phyloP scores from a whole-genome alignment of 2,113 vertebrate genomes.

The Colistium nudipinnis region DNA sequence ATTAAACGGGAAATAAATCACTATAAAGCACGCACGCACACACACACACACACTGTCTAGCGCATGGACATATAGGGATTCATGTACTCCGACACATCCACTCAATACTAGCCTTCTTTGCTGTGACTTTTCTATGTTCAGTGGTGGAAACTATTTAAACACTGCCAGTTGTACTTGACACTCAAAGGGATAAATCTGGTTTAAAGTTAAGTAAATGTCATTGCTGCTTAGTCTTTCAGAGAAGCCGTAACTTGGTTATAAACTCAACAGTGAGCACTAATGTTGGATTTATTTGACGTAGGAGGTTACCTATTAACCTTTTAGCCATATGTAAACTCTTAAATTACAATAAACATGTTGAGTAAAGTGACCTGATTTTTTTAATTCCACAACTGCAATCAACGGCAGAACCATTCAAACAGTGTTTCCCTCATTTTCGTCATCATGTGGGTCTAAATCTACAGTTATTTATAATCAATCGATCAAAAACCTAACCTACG shows the following conservation, averaged over 20 bases:
- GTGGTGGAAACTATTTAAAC: slow-evolving; percentile 31
- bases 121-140: slow-evolving; percentile 27
- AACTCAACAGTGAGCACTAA: not conserved
- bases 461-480: no score
- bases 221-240: not conserved
- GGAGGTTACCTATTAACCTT: no score
- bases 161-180: slow-evolving; percentile 2
- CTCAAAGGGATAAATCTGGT: slow-evolving; percentile 16
- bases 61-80: slow-evolving; percentile 14
- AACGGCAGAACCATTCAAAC: no score
- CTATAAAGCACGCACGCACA: slow-evolving; percentile 27
- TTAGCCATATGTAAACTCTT: no score
- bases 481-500: no score
- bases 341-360: no score
- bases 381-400: no score
- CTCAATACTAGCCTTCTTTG: slow-evolving; percentile 1
- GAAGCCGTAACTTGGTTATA: not conserved
- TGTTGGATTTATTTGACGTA: not conserved
- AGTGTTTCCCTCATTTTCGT: no score
- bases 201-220: slow-evolving; percentile 23
- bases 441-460: no score
- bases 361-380: no score
- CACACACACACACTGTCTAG: slow-evolving; percentile 1
- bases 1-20: slow-evolving; percentile 77
- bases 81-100: not conserved